A percentile compares a stretch with the other conserved stretches of the same genome.
Conservation (phyloP, 2,113 vertebrate species). For the Okapia johnstoni region DNA sequence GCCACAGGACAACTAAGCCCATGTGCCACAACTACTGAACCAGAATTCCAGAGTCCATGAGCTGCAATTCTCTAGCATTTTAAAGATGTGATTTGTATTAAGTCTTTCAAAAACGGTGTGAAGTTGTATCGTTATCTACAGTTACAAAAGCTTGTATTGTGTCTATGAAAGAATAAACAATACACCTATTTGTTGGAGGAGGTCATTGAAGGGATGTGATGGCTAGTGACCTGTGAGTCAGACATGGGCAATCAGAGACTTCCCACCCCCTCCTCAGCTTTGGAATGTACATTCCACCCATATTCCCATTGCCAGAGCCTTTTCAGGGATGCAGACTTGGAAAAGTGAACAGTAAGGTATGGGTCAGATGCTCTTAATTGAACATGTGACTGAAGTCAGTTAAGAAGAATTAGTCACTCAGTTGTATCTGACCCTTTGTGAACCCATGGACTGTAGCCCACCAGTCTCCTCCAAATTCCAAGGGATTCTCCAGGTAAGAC, state of each 20-base stretch:
- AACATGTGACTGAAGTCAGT: background rate
- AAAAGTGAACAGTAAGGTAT: background rate
- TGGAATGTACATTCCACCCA: background rate
- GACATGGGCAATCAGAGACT: background rate
- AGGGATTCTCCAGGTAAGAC: background rate
- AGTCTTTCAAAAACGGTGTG: background rate
- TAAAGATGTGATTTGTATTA: background rate
- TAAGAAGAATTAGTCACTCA: background rate
- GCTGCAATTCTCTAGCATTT: background rate
- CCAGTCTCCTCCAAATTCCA: background rate
- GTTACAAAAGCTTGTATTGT: background rate
- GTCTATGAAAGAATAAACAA: background rate
- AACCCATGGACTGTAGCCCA: rapidly evolving
- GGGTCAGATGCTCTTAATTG: background rate
- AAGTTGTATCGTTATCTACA: background rate
- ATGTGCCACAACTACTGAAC: background rate
- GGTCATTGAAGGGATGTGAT: background rate
- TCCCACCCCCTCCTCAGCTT: rapidly evolving
- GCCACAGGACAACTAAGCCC: rapidly evolving
- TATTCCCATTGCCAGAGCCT: background rate
- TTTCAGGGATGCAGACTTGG: background rate
- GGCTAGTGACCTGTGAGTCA: rapidly evolving
- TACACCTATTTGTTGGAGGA: background rate
- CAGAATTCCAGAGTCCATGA: background rate
- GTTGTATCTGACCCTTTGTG: background rate